Base-by-base conservation (phyloP, 2,888 invertebrate species). In the Trypoxylon attenuatum region DNA sequence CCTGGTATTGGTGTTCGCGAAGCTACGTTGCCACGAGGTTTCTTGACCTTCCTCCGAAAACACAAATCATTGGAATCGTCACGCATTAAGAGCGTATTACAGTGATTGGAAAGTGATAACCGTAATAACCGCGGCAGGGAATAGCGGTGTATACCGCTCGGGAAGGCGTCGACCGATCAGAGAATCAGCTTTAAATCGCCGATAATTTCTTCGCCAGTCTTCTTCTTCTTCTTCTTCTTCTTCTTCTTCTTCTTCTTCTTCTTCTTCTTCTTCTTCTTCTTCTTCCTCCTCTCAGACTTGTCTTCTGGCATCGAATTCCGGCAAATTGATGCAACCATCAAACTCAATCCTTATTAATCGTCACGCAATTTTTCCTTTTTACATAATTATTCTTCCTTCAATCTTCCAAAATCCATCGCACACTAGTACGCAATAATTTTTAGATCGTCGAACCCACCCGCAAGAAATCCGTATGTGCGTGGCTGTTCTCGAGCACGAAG, bases 141-240 rank as follows among this genome's bases (percentile, higher is more conserved):
- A 42, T 73, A 67, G 64, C 56, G 56, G 64, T 69, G 62, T 62
- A 45, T 15, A 43, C 64, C 58, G 58, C 46, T 57, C 59, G 62
- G 73, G 73, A 71, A 73, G 73, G 77, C 73, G 76, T 77, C 71
- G 65, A 77, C 71, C 70, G 71, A 71, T 79, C 76, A 47, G 65
- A 51, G 72, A 69, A 74, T 76, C 76, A 62, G 70, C 74, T 73
- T 76, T 76, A 76, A 74, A 73, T 58, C 73, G 77, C 62, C 59
- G 57, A 73, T 73, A 73, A 73, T 76, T 77, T 76, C 69, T 69
- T 66, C 57, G 69, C 39, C 63, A 68, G 19, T 73, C 51, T 57
- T 57, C 43, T 52, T 65, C 67, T 19, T 29, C 10, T 21, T 21
- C 22, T 21, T 16, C 46, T n/a, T n/a, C n/a, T n/a, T n/a, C n/a